phyloP scores from a whole-genome alignment of 2,888 invertebrate genomes.

The Oxyteleia sp. region DNA sequence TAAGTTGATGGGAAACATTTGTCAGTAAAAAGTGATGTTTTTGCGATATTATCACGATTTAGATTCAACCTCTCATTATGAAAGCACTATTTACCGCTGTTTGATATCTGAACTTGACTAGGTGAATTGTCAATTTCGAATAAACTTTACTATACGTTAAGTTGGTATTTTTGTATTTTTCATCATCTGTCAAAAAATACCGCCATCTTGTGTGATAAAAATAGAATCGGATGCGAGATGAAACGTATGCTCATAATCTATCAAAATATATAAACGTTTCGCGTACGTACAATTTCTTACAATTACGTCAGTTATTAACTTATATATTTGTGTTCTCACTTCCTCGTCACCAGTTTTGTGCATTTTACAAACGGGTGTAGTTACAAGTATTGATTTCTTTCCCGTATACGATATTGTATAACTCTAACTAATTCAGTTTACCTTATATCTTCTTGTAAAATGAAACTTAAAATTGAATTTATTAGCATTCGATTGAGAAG shows the following conservation, averaged over 20 bases:
- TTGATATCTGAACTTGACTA: slow-evolving; percentile 41
- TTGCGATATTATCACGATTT: too few species aligned
- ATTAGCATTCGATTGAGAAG: not conserved
- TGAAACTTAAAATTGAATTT: not conserved
- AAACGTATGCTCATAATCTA: slow-evolving; percentile 19
- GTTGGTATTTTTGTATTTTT: slow-evolving; percentile 17
- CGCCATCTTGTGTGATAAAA: slow-evolving; percentile 24
- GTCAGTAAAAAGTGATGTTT: too few species aligned
- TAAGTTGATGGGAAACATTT: too few species aligned
- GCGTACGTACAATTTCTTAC: slow-evolving; percentile 3
- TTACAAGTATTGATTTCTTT: not conserved
- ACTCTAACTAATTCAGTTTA: not conserved
- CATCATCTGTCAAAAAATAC: slow-evolving; percentile 34
- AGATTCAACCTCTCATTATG: slow-evolving; percentile 6
- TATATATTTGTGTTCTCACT: not conserved
- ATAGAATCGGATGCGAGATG: slow-evolving; percentile 3
- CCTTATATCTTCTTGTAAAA: not conserved
- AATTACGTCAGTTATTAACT: not conserved
- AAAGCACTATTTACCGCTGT: slow-evolving; percentile 23
- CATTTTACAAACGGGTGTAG: not conserved
- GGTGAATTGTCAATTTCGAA: slow-evolving; percentile 20
- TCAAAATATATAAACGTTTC: slow-evolving; percentile 21
- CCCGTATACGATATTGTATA: not conserved
- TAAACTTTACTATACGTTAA: slow-evolving; percentile 9
- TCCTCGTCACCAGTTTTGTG: slow-evolving; percentile 1